phyloP scores from a whole-genome alignment of 2,797 vertebrate species.

The Selene dorsalis region DNA sequence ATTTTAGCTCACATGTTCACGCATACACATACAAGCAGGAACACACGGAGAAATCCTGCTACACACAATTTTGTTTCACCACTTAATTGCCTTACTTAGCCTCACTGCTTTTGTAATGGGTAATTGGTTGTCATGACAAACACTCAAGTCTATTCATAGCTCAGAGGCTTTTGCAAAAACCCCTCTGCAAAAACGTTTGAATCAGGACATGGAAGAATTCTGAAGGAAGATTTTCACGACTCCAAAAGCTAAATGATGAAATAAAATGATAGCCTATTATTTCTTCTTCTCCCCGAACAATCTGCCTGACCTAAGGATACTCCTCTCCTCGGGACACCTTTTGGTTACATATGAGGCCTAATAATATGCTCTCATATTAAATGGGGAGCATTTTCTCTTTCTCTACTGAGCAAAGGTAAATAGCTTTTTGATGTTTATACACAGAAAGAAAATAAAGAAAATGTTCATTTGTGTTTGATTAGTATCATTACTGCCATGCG shows the following conservation, averaged over 20 bases:
- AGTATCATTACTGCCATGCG: background rate
- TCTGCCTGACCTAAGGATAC: slow-evolving; percentile 23
- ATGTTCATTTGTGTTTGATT: too few species aligned
- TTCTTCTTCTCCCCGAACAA: slow-evolving; percentile 23
- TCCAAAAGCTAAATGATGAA: slow-evolving; percentile 14
- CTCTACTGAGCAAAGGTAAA: background rate
- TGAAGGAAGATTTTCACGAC: slow-evolving; percentile 38
- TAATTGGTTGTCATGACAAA: slow-evolving; percentile 87
- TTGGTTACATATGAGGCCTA: background rate
- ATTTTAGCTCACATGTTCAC: slow-evolving; percentile 16
- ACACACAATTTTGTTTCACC: slow-evolving; percentile 65
- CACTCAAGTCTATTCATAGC: slow-evolving; percentile 70
- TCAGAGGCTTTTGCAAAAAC: slow-evolving; percentile 47
- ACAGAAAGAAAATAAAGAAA: slow-evolving; percentile 1
- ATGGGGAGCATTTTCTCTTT: background rate
- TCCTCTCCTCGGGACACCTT: slow-evolving; percentile 12
- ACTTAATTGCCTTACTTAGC: slow-evolving; percentile 81
- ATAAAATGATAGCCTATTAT: slow-evolving; percentile 29
- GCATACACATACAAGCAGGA: slow-evolving; percentile 23
- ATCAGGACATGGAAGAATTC: slow-evolving; percentile 40
- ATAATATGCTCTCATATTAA: background rate
- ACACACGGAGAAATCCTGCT: slow-evolving; percentile 31
- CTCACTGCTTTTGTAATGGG: slow-evolving; percentile 77
- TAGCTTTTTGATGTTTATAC: background rate
- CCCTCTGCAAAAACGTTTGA: slow-evolving; percentile 50